Conservation (phyloP, 2,888 invertebrate species). For the Metalampra italica region DNA sequence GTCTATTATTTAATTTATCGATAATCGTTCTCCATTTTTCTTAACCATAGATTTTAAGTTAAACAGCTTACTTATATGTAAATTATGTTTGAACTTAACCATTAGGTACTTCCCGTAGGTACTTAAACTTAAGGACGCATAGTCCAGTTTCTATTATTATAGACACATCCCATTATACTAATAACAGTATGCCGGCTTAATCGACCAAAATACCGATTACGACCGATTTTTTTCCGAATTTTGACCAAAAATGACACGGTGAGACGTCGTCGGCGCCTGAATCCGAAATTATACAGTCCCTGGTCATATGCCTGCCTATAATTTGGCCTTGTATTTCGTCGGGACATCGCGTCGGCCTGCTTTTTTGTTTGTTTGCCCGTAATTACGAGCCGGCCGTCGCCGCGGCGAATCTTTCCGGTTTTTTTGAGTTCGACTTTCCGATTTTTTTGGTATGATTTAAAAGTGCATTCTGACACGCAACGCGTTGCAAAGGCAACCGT, state of each 20-base stretch:
- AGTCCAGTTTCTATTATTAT: background rate
- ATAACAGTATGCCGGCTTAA: background rate
- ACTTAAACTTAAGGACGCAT: too few species aligned
- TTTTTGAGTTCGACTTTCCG: constrained; percentile 26
- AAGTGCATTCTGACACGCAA: constrained; percentile 6
- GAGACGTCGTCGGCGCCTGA: constrained; percentile 28
- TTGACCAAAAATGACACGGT: constrained; percentile 46
- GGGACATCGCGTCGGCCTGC: constrained; percentile 40
- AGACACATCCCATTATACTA: background rate
- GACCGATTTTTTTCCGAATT: constrained; percentile 24
- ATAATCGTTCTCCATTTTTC: too few species aligned
- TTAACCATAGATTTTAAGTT: too few species aligned
- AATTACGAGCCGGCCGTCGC: constrained; percentile 41
- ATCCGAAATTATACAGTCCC: constrained; percentile 31
- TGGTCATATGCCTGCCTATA: constrained; percentile 40
- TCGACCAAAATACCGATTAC: constrained; percentile 23
- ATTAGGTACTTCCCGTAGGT: too few species aligned
- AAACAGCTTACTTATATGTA: too few species aligned
- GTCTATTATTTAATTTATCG: too few species aligned
- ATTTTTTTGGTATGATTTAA: constrained; percentile 15
- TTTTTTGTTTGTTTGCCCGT: constrained; percentile 38
- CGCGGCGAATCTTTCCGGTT: constrained; percentile 41
- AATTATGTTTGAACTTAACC: too few species aligned
- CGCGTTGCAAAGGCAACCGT: background rate
- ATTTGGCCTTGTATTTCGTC: constrained; percentile 62